phyloP scores from a whole-genome alignment of 2,888 invertebrate species.

The Ochropacha duplaris region DNA sequence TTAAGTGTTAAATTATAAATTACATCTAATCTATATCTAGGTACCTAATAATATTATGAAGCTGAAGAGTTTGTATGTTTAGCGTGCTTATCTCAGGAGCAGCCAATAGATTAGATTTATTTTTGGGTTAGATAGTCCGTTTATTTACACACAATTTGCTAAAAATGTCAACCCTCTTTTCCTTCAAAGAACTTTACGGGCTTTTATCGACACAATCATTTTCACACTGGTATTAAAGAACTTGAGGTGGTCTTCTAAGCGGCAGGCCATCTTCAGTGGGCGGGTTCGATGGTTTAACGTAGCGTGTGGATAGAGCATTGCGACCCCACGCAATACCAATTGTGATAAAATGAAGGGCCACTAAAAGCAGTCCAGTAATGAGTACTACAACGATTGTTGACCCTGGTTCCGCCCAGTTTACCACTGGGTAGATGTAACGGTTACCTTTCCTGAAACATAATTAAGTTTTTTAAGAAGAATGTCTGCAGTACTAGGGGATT shows the following conservation, averaged over 20 bases:
- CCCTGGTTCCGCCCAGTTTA: slow-evolving; percentile 88
- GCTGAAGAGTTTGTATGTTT: too few species aligned
- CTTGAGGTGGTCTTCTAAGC: slow-evolving; percentile 37
- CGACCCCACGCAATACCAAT: slow-evolving; percentile 81
- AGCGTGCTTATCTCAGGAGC: too few species aligned
- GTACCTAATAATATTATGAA: too few species aligned
- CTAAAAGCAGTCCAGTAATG: slow-evolving; percentile 84
- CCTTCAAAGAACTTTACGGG: neutral
- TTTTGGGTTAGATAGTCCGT: too few species aligned
- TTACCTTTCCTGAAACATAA: slow-evolving; percentile 81
- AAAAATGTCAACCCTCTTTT: neutral
- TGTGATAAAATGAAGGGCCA: slow-evolving; percentile 83
- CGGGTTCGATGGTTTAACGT: slow-evolving; percentile 39
- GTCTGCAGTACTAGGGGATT: too few species aligned
- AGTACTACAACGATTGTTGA: slow-evolving; percentile 83
- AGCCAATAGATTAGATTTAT: too few species aligned
- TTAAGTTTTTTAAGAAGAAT: too few species aligned
- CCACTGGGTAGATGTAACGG: slow-evolving; percentile 88
- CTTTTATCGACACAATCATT: neutral
- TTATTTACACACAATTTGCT: too few species aligned
- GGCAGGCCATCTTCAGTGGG: slow-evolving; percentile 49
- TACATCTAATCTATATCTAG: too few species aligned
- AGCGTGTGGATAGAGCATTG: slow-evolving; percentile 46
- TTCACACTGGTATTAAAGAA: slow-evolving; percentile 11
- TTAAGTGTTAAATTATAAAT: too few species aligned